These are phyloP conservation scores for Setipinna tenuifilis DNA, from an alignment of 2,797 vertebrate species.

Conservation along the genomic window DNA sequence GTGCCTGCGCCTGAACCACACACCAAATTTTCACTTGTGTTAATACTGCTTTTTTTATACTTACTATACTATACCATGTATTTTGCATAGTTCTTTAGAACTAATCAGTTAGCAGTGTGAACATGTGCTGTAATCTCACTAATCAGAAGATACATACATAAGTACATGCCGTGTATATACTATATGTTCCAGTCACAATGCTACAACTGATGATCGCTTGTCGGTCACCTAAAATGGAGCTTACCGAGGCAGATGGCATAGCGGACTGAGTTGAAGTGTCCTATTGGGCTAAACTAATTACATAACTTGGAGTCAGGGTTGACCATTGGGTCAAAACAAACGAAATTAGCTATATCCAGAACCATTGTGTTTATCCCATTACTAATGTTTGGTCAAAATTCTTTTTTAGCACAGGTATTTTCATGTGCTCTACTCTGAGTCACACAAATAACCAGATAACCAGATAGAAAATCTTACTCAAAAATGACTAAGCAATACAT, in stretches of 20 bases:
- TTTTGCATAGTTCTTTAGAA: background rate
- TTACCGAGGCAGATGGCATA: background rate
- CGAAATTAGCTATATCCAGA: slow-evolving; percentile 20
- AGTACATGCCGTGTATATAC: background rate
- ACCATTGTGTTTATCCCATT: background rate
- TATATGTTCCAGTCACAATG: background rate
- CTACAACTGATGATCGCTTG: background rate
- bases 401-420: background rate
- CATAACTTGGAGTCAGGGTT: slow-evolving; percentile 18
- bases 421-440: background rate
- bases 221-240: background rate
- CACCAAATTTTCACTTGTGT: no score
- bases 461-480: background rate
- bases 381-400: background rate
- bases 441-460: background rate
- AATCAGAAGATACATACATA: background rate
- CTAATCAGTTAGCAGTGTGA: background rate
- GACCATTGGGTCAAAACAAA: slow-evolving; percentile 32
- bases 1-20: no score
- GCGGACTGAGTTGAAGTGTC: background rate
- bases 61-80: background rate
- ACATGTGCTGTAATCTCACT: background rate
- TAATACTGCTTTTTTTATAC: no score
- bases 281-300: slow-evolving; percentile 33
- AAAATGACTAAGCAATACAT: background rate